Evolutionary conservation across 2,888 invertebrate genomes (phyloP), one percentile per base, ranked within the genome.

Genomic region (Cosmopolites sordidus): DNA sequence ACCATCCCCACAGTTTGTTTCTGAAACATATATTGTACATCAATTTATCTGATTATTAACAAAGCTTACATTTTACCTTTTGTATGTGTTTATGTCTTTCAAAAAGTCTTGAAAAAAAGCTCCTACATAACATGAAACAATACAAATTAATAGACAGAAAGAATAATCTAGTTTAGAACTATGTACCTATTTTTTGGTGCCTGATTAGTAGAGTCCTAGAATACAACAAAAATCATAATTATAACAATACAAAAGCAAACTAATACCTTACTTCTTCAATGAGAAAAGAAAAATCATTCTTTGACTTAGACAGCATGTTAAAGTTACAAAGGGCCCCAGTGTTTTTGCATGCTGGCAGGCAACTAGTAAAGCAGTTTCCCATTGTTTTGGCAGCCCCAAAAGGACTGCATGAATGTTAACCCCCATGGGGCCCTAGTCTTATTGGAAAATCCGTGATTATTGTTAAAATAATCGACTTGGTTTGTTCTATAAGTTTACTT

Each of bases 321-420:
- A 70, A 66, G 58, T 62, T 66, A 17, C 62, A 52, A 16, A 65
- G 55, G 17, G 60, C 55, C 44, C 61, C 64, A 33, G 64, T 58
- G 37, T 63, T 60, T 16, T 67, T 64, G 43, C 66, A 62, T 46
- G 66, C 69, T 58, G 74, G 70, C 64, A 77, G 70, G 65, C 77
- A 77, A 63, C 70, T 75, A 66, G 75, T 74, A 64, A 76, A 71
- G 68, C 78, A 78, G 70, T 73, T 76, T 69, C 78, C 77, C 78
- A 78, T 78, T 56, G 64, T 64, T 61, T 57, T 59, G 56, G 70
- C 69, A 71, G 71, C 62, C 72, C 71, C 59, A 53, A 53, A 60
- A 62, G 72, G 71, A 72, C 71, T 68, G 71, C 69, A 51, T 60
- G 48, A 40, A 54, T 52, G 60, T 54, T 67, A 66, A 67, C 67